A percentile compares a stretch with the other conserved stretches of the same genome.
These are phyloP conservation scores for Aphelocoma coerulescens DNA, from an alignment of 2,113 vertebrate species.

Conservation along the genomic window DNA sequence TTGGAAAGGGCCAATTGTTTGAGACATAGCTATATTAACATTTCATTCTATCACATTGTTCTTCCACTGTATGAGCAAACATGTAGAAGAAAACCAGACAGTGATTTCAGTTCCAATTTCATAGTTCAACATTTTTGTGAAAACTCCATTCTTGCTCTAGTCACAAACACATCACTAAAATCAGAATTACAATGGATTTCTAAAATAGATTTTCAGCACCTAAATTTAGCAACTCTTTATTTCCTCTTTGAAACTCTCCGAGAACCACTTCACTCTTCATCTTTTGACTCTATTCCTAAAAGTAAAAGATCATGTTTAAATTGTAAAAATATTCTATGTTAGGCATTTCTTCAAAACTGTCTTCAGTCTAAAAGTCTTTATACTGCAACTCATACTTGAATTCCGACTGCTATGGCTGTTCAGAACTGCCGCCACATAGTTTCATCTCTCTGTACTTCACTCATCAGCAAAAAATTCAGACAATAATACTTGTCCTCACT, in stretches of 20 bases:
- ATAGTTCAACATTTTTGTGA: rapidly evolving
- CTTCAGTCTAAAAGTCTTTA: background rate
- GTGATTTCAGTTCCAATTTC: background rate
- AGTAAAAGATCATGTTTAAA: background rate
- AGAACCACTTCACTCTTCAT: background rate
- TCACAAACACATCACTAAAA: background rate
- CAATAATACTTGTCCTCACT: background rate
- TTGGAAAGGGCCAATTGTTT: background rate
- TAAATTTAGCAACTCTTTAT: background rate
- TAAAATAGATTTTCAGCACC: background rate
- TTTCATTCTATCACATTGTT: background rate
- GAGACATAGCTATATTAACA: background rate
- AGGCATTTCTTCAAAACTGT: background rate
- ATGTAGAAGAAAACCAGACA: background rate
- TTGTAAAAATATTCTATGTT: background rate
- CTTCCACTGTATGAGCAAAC: background rate
- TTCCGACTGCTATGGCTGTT: background rate
- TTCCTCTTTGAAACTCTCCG: background rate
- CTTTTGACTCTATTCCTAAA: background rate
- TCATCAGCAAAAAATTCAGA: background rate
- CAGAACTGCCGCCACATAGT: background rate
- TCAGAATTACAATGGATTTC: background rate
- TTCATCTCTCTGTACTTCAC: background rate
- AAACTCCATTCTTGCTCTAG: background rate
- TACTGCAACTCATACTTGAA: background rate